Evolutionary conservation across 2,888 invertebrate species (phyloP).

Genomic region (Molorchus minor): DNA sequence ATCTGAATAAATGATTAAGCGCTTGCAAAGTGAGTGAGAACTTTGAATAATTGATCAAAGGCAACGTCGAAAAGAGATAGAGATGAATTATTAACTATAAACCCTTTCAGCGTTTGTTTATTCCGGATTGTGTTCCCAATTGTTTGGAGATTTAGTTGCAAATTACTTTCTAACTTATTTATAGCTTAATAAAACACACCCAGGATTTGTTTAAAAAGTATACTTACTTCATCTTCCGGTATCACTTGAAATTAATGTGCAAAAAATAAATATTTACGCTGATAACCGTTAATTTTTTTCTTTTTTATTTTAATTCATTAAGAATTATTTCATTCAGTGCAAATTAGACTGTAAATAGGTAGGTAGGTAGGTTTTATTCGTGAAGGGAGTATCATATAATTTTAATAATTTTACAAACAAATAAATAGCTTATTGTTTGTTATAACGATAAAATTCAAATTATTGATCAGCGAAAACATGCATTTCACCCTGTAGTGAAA

Average conservation of each 20-base stretch:
- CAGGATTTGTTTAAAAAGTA: neutral
- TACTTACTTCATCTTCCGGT: neutral
- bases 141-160: slow-evolving; percentile 45
- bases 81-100: slow-evolving; percentile 57
- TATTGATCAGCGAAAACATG: too few species aligned
- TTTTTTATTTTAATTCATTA: too few species aligned
- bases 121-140: slow-evolving; percentile 46
- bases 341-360: too few species aligned
- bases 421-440: neutral
- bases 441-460: too few species aligned
- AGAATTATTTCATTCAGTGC: too few species aligned
- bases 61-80: slow-evolving; percentile 48
- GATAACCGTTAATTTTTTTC: neutral
- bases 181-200: slow-evolving; percentile 2
- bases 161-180: slow-evolving; percentile 33
- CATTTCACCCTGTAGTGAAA: too few species aligned
- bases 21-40: slow-evolving; percentile 56
- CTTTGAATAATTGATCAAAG: slow-evolving; percentile 60
- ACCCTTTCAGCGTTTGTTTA: slow-evolving; percentile 57
- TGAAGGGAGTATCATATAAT: neutral
- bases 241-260: neutral
- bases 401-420: neutral
- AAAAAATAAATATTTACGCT: neutral
- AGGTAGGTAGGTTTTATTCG: neutral
- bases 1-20: slow-evolving; percentile 53